phyloP scores from a whole-genome alignment of 2,888 invertebrate genomes.

The Drosophila acutilabella region DNA sequence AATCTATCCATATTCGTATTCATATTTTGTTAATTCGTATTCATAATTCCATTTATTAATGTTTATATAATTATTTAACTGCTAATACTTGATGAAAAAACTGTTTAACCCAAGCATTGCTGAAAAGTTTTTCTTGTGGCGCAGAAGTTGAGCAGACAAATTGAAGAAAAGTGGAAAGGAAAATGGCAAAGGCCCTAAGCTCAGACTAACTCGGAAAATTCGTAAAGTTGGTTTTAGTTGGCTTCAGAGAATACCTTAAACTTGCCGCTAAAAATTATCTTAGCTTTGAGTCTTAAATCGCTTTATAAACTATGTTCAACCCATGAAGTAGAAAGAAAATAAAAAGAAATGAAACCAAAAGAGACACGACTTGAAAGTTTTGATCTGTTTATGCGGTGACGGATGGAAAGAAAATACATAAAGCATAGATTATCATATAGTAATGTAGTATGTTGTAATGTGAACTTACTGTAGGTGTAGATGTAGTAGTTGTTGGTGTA shows the following conservation, averaged over 20 bases:
- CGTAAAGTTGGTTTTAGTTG: constrained; percentile 6
- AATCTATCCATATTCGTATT: constrained; percentile 14
- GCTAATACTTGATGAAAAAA: constrained; percentile 43
- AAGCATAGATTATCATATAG: neutral
- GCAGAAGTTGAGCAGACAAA: constrained; percentile 4
- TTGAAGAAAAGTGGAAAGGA: neutral
- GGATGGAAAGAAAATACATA: constrained; percentile 7
- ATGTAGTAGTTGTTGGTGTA: constrained; percentile 21
- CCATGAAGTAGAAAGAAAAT: neutral
- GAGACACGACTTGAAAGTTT: constrained; percentile 6
- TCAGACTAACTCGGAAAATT: constrained; percentile 28
- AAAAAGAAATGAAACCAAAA: neutral
- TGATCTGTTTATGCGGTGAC: neutral
- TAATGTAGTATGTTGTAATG: constrained; percentile 2
- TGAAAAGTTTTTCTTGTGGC: constrained; percentile 53
- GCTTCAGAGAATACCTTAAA: constrained; percentile 33
- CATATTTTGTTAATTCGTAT: constrained; percentile 10
- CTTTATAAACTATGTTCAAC: constrained; percentile 29
- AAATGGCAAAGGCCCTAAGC: constrained; percentile 5
- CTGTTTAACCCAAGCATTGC: constrained; percentile 40
- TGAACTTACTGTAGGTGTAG: constrained; percentile 48
- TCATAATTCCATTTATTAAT: constrained; percentile 18
- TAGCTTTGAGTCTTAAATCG: constrained; percentile 46
- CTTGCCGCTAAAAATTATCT: constrained; percentile 26
- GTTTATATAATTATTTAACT: constrained; percentile 14